A percentile compares a stretch with the other conserved stretches of the same genome.
These are phyloP conservation scores for Vesta saturnalis DNA, from an alignment of 2,888 invertebrate genomes.

Conservation along the genomic window DNA sequence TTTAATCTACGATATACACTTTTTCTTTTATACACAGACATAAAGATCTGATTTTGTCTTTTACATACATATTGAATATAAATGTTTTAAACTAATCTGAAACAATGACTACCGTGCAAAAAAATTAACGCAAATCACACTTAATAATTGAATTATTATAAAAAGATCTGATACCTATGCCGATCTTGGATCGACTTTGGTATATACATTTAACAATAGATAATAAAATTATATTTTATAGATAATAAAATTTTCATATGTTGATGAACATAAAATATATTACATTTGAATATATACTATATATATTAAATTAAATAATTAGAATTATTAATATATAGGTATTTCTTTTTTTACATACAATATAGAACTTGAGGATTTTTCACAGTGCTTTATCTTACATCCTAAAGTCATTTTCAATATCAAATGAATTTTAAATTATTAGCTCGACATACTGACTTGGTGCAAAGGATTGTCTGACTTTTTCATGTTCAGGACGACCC, in stretches of 20 bases:
- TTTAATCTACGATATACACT: neutral
- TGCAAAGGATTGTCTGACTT: slow-evolving; percentile 53
- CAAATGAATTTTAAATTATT: slow-evolving; percentile 51
- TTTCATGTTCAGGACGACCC: slow-evolving; percentile 54
- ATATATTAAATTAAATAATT: slow-evolving; percentile 43
- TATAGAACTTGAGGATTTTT: slow-evolving; percentile 10
- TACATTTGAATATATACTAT: slow-evolving; percentile 36
- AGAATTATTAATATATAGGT: slow-evolving; percentile 34
- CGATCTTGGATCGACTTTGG: slow-evolving; percentile 35
- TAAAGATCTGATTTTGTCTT: slow-evolving; percentile 26
- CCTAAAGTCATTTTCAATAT: slow-evolving; percentile 9
- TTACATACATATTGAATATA: slow-evolving; percentile 6
- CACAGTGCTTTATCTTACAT: slow-evolving; percentile 16
- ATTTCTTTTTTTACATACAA: slow-evolving; percentile 27
- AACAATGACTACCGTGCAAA: slow-evolving; percentile 29
- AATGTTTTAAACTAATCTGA: slow-evolving; percentile 2
- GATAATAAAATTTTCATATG: slow-evolving; percentile 31
- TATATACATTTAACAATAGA: slow-evolving; percentile 31
- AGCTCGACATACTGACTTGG: slow-evolving; percentile 59
- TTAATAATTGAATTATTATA: slow-evolving; percentile 20
- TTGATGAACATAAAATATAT: slow-evolving; percentile 43
- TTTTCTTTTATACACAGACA: slow-evolving; percentile 1
- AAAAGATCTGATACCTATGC: slow-evolving; percentile 30
- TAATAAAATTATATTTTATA: slow-evolving; percentile 27
- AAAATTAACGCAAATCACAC: slow-evolving; percentile 26